Conservation (phyloP, 2,113 vertebrate species). For the Dicentrarchus labrax region DNA sequence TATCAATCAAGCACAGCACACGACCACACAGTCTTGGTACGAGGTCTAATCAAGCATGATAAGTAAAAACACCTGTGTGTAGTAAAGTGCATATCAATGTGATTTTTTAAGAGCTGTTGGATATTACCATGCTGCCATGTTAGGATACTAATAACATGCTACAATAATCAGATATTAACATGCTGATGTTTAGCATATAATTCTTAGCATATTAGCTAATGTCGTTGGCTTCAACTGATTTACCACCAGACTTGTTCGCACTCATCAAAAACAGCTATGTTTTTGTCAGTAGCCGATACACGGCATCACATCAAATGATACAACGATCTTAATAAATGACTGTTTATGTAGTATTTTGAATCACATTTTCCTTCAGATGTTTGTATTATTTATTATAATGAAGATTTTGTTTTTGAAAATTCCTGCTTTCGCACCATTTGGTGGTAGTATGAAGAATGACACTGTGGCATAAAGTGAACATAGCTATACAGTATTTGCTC, state of each 20-base stretch:
- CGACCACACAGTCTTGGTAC: background rate
- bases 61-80: constrained; percentile 30
- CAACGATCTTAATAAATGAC: background rate
- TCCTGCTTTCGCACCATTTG: background rate
- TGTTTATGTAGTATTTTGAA: constrained; percentile 3
- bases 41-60: constrained; percentile 28
- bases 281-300: background rate
- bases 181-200: too few species aligned
- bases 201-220: too few species aligned
- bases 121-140: constrained; percentile 3
- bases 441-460: background rate
- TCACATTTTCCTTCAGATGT: background rate
- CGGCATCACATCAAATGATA: background rate
- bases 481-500: background rate
- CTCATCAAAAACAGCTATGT: background rate
- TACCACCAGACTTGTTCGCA: background rate
- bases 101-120: constrained; percentile 8
- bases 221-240: background rate
- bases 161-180: background rate
- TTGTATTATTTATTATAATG: background rate
- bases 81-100: constrained; percentile 16
- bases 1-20: constrained; percentile 1
- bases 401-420: background rate
- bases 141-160: background rate
- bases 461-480: background rate